phyloP scores from a whole-genome alignment of 2,113 vertebrate species.

The Lontra canadensis region DNA sequence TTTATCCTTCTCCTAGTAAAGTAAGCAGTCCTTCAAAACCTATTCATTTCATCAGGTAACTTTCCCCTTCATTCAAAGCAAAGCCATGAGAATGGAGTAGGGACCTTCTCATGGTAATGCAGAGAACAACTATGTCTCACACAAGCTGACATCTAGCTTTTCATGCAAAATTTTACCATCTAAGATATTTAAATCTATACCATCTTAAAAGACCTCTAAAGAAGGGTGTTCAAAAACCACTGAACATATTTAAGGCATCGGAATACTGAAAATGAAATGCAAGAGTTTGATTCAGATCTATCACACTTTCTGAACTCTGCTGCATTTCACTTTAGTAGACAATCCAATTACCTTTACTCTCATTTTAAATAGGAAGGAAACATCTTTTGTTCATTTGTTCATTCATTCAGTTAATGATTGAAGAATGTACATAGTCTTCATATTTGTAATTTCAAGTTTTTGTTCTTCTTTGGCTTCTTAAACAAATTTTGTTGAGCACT shows the following conservation, averaged over 20 bases:
- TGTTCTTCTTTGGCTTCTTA: neutral
- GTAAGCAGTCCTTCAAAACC: neutral
- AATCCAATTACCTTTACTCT: neutral
- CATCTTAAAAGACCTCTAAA: neutral
- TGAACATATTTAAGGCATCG: neutral
- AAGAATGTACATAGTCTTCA: neutral
- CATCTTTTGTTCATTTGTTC: neutral
- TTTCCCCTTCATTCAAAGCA: slow-evolving; percentile 7
- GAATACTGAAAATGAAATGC: slow-evolving; percentile 3
- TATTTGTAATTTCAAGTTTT: neutral
- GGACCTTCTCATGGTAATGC: neutral
- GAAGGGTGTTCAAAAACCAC: neutral
- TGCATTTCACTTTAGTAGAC: neutral
- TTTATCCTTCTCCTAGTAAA: neutral
- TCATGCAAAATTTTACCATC: neutral
- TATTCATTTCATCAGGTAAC: neutral
- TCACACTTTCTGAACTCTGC: neutral
- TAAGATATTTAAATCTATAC: neutral
- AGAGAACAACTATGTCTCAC: neutral
- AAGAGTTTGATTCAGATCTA: neutral
- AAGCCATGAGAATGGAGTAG: neutral
- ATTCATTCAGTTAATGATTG: neutral
- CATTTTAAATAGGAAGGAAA: neutral
- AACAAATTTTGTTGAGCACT: slow-evolving; percentile 12
- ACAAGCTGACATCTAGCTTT: neutral